Conservation (phyloP, 2,888 invertebrate species). For the Sclerodermus sp. region DNA sequence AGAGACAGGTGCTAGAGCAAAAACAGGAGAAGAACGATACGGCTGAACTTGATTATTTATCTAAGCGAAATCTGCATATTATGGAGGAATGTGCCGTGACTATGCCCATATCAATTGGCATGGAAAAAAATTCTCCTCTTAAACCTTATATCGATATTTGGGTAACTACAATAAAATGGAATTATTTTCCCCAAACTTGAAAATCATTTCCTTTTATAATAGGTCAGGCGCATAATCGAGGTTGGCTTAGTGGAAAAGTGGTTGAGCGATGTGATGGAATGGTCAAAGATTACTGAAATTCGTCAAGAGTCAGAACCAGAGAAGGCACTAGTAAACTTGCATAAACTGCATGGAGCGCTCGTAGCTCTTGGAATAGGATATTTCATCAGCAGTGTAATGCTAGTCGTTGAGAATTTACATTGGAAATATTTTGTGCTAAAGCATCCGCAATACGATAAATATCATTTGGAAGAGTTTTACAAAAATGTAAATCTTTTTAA, state of each 20-base stretch:
- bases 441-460: conserved; percentile 74
- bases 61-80: conserved; percentile 69
- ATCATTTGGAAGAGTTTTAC: conserved; percentile 64
- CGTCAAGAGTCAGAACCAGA: conserved; percentile 60
- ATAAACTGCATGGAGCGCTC: conserved; percentile 77
- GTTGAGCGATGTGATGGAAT: conserved; percentile 73
- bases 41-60: conserved; percentile 14
- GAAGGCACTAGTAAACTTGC: conserved; percentile 78
- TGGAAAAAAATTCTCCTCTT: conserved; percentile 80
- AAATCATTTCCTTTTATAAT: background rate
- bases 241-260: conserved; percentile 78
- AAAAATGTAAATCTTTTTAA: conserved; percentile 15
- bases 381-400: conserved; percentile 61
- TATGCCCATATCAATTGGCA: conserved; percentile 79
- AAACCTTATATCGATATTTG: conserved; percentile 70
- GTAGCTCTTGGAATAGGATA: conserved; percentile 74
- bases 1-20: conserved; percentile 59
- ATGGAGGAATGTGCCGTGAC: conserved; percentile 81
- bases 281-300: conserved; percentile 62
- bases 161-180: conserved; percentile 36
- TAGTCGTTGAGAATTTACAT: conserved; percentile 68
- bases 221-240: conserved; percentile 69
- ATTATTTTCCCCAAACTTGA: too few species aligned
- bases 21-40: conserved; percentile 39
- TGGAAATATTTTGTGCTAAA: conserved; percentile 68